Base-by-base conservation (phyloP, 2,888 invertebrate species). In the Platycheirus rosarum region DNA sequence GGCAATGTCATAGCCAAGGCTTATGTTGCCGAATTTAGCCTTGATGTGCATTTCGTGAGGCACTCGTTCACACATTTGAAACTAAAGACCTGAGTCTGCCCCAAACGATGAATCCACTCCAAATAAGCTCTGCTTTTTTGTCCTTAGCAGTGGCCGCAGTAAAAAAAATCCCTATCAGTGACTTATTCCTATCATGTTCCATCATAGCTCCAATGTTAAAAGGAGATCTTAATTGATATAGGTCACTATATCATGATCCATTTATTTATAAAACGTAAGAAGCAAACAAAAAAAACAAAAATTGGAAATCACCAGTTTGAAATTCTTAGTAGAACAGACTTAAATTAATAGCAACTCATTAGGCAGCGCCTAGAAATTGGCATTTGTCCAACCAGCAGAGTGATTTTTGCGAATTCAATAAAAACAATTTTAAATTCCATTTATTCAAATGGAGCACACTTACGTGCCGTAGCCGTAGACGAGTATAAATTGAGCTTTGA, bases 401-500 rank as follows among this genome's bases (percentile, higher is more conserved):
- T 57, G 57, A 40, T 40, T 20, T 37, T 23, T 40, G 37, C 13
- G 3, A 6, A 23, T 35, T 20, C 1, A 53, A 37, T 6, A 18
- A 53, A 32, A 40, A 23, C 5, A 23, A 23, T 23, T 23, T 7
- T 1, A 14, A 55, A 57, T 57, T 40, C 14, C 57, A 57, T 26
- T 40, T 40, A 26, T 23, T 14, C 23, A 57, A 57, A 40, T 57
- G 1, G 14, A n/a, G n/a, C n/a, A 2, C 40, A 40, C 57, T 40
- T 55, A 23, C 5, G 13, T 26, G 8, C 11, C 29, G 13, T 16
- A 42, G 55, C 48, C 49, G 55, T 49, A 13, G 57, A 77, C 23
- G 23, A 23, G 8, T 32, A 32, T 66, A 35, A 51, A 53, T 35
- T 77, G 49, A 71, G 14, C 71, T 65, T 57, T 66, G 77, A 77